Evolutionary conservation across 2,113 vertebrate genomes (phyloP).

Genomic region (Corythornis vintsioides): DNA sequence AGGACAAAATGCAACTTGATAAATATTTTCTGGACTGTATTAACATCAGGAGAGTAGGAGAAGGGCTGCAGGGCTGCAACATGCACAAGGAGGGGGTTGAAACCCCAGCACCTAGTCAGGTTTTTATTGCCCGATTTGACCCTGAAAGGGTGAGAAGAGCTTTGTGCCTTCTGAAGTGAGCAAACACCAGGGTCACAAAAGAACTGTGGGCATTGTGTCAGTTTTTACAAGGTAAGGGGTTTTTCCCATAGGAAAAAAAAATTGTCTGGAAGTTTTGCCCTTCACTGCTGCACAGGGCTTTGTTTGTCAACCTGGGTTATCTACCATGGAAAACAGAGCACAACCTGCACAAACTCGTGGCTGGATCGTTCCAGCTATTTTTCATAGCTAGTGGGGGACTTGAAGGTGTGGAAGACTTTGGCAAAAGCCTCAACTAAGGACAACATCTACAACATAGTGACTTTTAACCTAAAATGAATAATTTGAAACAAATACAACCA

Average conservation of each 20-base stretch:
- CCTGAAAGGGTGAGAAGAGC: slow-evolving; percentile 42
- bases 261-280: background rate
- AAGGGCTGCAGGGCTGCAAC: background rate
- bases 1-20: background rate
- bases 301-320: background rate
- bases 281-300: background rate
- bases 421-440: background rate
- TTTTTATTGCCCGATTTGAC: slow-evolving; percentile 23
- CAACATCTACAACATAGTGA: background rate
- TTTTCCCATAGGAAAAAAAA: slow-evolving; percentile 69
- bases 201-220: background rate
- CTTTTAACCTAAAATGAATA: background rate
- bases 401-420: background rate
- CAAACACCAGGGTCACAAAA: slow-evolving; percentile 46
- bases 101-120: background rate
- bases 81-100: background rate
- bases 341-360: background rate
- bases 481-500: background rate
- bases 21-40: background rate
- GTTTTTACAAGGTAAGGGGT: slow-evolving; percentile 34
- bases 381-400: background rate
- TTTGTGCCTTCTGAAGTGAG: slow-evolving; percentile 55
- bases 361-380: background rate
- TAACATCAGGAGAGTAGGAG: background rate
- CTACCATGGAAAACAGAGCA: background rate